Percentiles rank a stretch among this genome's conserved stretches.
phyloP scores from a whole-genome alignment of 2,113 vertebrate genomes.

The Acrocephalus arundinaceus region DNA sequence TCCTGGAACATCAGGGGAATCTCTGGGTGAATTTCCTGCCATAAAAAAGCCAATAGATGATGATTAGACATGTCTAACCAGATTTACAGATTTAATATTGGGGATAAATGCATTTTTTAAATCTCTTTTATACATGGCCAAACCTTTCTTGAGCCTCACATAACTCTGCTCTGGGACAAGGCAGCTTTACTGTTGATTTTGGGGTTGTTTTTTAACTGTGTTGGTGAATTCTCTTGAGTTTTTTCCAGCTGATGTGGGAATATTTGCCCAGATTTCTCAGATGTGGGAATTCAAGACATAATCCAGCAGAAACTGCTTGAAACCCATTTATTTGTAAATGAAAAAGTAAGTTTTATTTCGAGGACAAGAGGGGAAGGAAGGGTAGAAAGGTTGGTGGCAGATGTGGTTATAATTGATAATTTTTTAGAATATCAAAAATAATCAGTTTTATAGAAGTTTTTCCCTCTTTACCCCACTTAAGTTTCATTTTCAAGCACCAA shows the following conservation, averaged over 20 bases:
- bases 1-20: no score
- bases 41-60: not conserved
- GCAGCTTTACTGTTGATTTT: not conserved
- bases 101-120: accelerated
- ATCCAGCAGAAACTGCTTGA: not conserved
- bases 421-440: not conserved
- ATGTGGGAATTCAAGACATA: not conserved
- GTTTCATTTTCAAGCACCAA: not conserved
- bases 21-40: not conserved
- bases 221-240: not conserved
- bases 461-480: not conserved
- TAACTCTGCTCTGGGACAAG: no score
- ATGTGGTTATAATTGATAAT: not conserved
- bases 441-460: not conserved
- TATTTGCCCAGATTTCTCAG: not conserved
- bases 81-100: not conserved
- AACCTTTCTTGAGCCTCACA: not conserved
- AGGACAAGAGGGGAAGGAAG: not conserved
- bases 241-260: not conserved
- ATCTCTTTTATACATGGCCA: not conserved
- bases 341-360: not conserved
- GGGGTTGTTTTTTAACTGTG: not conserved
- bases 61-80: not conserved
- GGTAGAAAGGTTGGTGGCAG: not conserved
- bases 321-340: not conserved